A percentile compares a stretch with the other conserved stretches of the same genome.
phyloP scores from a whole-genome alignment of 2,113 vertebrate species.

The Gavialis gangeticus region DNA sequence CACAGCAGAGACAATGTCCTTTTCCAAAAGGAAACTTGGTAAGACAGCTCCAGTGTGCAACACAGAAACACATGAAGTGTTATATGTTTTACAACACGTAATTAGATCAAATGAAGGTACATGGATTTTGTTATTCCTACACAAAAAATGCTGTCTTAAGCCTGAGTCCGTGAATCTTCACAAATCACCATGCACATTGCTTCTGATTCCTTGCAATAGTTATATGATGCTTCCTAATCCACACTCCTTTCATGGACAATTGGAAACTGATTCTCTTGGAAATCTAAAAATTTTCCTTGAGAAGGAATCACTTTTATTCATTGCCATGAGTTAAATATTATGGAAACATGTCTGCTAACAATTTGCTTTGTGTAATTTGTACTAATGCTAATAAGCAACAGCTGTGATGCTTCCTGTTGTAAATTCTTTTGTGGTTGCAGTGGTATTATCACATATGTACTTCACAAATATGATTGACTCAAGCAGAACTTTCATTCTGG shows the following conservation, averaged over 20 bases:
- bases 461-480: slow-evolving; percentile 42
- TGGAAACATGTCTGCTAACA: slow-evolving; percentile 82
- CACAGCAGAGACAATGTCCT: neutral
- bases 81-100: fast-evolving
- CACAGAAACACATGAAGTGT: neutral
- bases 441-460: slow-evolving; percentile 67
- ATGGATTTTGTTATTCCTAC: neutral
- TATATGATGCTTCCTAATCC: slow-evolving; percentile 21
- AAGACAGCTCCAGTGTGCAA: neutral
- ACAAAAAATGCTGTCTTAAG: neutral
- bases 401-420: slow-evolving; percentile 79
- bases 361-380: slow-evolving; percentile 82
- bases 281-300: slow-evolving; percentile 67
- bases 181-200: neutral
- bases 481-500: neutral
- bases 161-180: neutral
- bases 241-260: slow-evolving; percentile 59
- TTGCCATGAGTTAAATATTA: slow-evolving; percentile 76
- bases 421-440: slow-evolving; percentile 77
- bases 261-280: slow-evolving; percentile 65
- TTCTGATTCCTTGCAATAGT: neutral
- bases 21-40: neutral
- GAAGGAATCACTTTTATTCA: slow-evolving; percentile 70
- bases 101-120: neutral
- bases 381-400: slow-evolving; percentile 82